These are phyloP conservation scores for Hylaeus volcanicus DNA, from an alignment of 1,140 invertebrate genomes.

Conservation along the genomic window DNA sequence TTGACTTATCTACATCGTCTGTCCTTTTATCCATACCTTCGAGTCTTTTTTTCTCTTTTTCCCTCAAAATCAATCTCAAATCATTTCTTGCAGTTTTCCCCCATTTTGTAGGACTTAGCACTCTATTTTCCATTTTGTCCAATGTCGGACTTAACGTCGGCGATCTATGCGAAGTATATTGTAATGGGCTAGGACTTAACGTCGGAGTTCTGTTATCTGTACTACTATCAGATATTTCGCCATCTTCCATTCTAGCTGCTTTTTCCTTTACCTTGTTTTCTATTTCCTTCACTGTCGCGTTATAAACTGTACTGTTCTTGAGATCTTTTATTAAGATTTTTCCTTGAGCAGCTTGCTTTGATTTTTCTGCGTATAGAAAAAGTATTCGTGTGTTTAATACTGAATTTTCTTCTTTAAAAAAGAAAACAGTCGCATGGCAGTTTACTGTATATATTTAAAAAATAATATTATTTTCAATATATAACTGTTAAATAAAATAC, in stretches of 20 bases:
- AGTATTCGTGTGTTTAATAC: slow-evolving; percentile 32
- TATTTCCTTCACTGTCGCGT: slow-evolving; percentile 84
- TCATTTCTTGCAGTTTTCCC: slow-evolving; percentile 74
- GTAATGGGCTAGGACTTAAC: slow-evolving; percentile 72
- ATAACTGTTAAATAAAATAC: slow-evolving; percentile 34
- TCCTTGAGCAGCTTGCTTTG: slow-evolving; percentile 70
- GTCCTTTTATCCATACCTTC: slow-evolving; percentile 79
- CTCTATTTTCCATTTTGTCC: slow-evolving; percentile 53
- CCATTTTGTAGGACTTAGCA: slow-evolving; percentile 30
- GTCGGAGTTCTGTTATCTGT: slow-evolving; percentile 79
- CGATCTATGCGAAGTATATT: slow-evolving; percentile 48
- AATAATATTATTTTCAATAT: not conserved
- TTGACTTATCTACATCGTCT: slow-evolving; percentile 68
- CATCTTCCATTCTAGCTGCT: slow-evolving; percentile 84
- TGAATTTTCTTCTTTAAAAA: slow-evolving; percentile 20
- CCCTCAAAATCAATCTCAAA: slow-evolving; percentile 78
- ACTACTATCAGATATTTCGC: slow-evolving; percentile 83
- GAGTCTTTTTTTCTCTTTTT: slow-evolving; percentile 79
- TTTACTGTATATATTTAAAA: not conserved
- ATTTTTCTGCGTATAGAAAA: slow-evolving; percentile 69
- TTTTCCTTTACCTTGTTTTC: slow-evolving; percentile 84
- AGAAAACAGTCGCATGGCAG: not conserved
- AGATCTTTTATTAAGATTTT: slow-evolving; percentile 85
- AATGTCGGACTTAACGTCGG: slow-evolving; percentile 50
- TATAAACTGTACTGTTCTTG: slow-evolving; percentile 85